Base-by-base conservation (phyloP, 2,113 vertebrate species). In the Oryzias melastigma region DNA sequence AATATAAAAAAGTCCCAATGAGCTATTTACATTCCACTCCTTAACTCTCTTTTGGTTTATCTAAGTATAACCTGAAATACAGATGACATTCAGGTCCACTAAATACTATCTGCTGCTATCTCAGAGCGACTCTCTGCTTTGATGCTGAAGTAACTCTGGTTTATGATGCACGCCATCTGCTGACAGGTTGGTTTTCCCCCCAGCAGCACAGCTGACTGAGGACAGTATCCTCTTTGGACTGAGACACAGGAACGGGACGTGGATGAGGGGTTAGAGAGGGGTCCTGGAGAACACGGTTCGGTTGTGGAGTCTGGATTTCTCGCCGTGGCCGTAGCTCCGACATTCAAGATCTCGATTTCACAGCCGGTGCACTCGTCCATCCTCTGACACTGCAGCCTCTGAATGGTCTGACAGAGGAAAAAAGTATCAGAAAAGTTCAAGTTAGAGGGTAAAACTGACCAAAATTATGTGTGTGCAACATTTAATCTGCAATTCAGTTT, bases 331-430 rank as follows among this genome's bases (percentile, higher is more conserved):
- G 44, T 14, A 52, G 64, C 42, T 53, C 19, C 29, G 59, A 20
- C 27, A 7, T 69, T 68, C 58, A 89, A 4, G n/a, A 86, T 63
- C 47, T 91, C 79, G 5, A 90, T 55, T 6, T 82, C 61, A 52
- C 84, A 87, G 74, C 71, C 71, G 22, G 40, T 46, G 70, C 84
- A 89, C 20, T 90, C 88, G 44, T 88, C 85, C 18, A 59, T 62
- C 14, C 12, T 60, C 60, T 78, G 63, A 48, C 62, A 25, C 15
- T 46, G 57, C 56, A 90, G 59, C 66, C 22, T 75, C 45, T 83
- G 63, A 56, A 45, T 53, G 4, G 59, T 69, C 88, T 90, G 68
- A 19, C 41, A 49, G 2, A 16, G 12, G 3, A n/a, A 52, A 20
- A 45, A n/a, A 18, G n/a, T n/a, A n/a, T n/a, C n/a, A n/a, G n/a